Conservation (phyloP, 2,888 invertebrate species). For the Invenusta paracnida region DNA sequence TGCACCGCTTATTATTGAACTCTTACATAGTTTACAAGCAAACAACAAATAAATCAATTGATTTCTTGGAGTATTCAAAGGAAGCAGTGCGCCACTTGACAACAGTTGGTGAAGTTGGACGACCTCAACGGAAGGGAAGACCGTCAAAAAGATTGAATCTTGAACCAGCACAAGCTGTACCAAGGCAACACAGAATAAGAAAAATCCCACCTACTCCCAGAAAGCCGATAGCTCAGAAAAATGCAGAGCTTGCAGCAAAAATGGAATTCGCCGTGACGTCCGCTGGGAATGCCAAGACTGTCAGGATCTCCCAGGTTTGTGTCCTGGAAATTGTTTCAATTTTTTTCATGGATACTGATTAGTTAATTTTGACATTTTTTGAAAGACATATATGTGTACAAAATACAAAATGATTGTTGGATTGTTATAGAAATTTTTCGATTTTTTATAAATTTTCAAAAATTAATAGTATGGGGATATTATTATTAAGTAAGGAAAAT, state of each 20-base stretch:
- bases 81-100: constrained; percentile 23
- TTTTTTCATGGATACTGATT: constrained; percentile 26
- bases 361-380: constrained; percentile 21
- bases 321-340: constrained; percentile 27
- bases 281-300: constrained; percentile 17
- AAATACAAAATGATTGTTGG: constrained; percentile 18
- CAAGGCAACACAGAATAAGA: constrained; percentile 23
- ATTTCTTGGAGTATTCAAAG: constrained; percentile 29
- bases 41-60: constrained; percentile 29
- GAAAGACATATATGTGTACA: constrained; percentile 26
- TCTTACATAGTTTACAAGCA: constrained; percentile 18
- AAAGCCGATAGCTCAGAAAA: constrained; percentile 12
- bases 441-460: constrained; percentile 26
- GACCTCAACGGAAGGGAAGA: constrained; percentile 23
- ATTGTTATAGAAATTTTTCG: constrained; percentile 7
- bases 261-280: constrained; percentile 15
- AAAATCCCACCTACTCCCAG: constrained; percentile 19
- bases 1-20: constrained; percentile 23
- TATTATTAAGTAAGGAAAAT: not conserved
- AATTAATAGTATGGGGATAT: not conserved
- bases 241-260: constrained; percentile 23
- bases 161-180: constrained; percentile 22
- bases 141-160: constrained; percentile 23
- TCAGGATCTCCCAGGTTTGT: constrained; percentile 17
- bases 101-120: constrained; percentile 29